phyloP scores from a whole-genome alignment of 1,140 invertebrate genomes.

The Lasioglossum albipes region DNA sequence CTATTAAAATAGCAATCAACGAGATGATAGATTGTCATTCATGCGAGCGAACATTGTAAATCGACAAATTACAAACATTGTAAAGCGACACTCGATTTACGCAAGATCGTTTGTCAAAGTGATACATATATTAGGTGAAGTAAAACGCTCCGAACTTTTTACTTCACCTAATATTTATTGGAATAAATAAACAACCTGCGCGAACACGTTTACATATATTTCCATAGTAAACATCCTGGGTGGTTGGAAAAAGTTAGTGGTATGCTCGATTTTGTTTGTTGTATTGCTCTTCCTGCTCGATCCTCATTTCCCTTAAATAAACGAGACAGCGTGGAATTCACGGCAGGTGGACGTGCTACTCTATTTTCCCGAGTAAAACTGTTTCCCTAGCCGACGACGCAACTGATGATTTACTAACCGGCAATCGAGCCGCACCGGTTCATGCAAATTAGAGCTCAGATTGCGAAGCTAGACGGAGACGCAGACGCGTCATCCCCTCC shows the following conservation, averaged over 20 bases:
- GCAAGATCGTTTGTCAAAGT: no score
- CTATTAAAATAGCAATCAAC: no score
- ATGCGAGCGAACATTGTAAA: no score
- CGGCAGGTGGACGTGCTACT: background rate
- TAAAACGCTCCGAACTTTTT: no score
- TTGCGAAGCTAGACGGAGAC: constrained; percentile 6
- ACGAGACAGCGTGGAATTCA: background rate
- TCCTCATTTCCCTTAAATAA: background rate
- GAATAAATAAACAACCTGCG: no score
- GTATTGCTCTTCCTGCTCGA: background rate
- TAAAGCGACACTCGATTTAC: background rate
- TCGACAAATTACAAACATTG: background rate
- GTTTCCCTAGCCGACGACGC: constrained; percentile 30
- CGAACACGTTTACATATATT: no score
- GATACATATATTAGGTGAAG: no score
- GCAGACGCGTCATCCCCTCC: background rate
- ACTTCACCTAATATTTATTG: no score
- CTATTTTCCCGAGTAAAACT: constrained; percentile 25
- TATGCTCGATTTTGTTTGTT: no score
- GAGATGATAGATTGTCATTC: no score
- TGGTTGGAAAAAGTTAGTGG: no score
- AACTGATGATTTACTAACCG: constrained; percentile 51
- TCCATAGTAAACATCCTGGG: no score
- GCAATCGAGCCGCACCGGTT: constrained; percentile 24
- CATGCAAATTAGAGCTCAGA: constrained; percentile 51